A percentile compares a stretch with the other conserved stretches of the same genome.
These are phyloP conservation scores for Aphodius granarius DNA, from an alignment of 2,888 invertebrate species.

Conservation along the genomic window DNA sequence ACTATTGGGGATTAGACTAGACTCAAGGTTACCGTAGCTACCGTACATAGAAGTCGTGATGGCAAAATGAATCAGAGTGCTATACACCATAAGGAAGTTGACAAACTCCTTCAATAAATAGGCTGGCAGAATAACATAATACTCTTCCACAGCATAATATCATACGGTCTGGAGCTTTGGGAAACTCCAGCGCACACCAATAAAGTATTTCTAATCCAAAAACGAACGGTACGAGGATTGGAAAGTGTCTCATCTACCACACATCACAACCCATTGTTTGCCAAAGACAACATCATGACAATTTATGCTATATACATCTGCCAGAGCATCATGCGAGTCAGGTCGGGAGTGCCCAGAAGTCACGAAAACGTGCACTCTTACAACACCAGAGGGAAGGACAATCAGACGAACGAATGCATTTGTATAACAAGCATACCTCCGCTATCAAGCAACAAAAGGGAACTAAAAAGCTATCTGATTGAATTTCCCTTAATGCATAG, in stretches of 20 bases:
- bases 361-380: not conserved
- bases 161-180: slow-evolving; percentile 1
- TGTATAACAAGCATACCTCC: too few relatives aligned
- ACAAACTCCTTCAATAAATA: not conserved
- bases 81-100: not conserved
- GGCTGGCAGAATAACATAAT: not conserved
- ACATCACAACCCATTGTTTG: not conserved
- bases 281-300: not conserved
- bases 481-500: too few relatives aligned
- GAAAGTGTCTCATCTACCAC: not conserved
- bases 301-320: not conserved
- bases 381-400: too few relatives aligned
- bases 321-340: not conserved
- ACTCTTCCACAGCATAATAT: not conserved
- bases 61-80: not conserved
- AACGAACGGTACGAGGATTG: not conserved
- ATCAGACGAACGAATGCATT: too few relatives aligned
- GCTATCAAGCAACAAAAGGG: too few relatives aligned
- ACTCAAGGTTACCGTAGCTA: not conserved
- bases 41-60: not conserved
- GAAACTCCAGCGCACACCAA: not conserved
- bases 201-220: not conserved
- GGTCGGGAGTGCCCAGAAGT: not conserved
- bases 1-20: not conserved
- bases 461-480: too few relatives aligned